Base-by-base conservation (phyloP, 2,888 invertebrate genomes). In the Standfussiana lucernea region DNA sequence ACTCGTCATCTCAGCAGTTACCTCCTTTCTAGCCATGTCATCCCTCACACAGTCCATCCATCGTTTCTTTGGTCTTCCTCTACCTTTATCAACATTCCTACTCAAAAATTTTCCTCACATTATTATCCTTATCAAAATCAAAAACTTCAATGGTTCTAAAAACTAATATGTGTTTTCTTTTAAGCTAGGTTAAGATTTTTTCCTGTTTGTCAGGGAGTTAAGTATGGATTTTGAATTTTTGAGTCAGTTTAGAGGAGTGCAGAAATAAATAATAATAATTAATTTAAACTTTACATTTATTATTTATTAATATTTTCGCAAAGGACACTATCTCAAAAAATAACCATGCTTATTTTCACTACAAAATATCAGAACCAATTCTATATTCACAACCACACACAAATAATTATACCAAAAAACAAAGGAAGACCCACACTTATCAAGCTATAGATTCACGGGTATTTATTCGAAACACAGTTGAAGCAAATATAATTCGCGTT, bases 401-500 rank as follows among this genome's bases (percentile, higher is more conserved):
- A 68, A 74, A 83, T 85, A 72, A 83, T 82, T 53, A 70, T 66
- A 78, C 45, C 35, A 62, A 75, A 74, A 83, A 86, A 84, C 74
- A 80, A 84, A 86, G 72, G 75, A 80, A 75, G 66, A 74, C 45
- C 72, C 61, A 67, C 81, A 87, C 78, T 77, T 82, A 84, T 84
- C 77, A 89, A 78, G 67, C 73, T 88, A 90, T 90, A 88, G 88
- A 91, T 91, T 91, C 88, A 87, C 88, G 81, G 89, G 89, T 93
- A 92, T 92, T 93, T 93, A 93, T 92, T 91, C 87, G 91, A 92
- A 88, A 93, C 92, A 92, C 91, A 92, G 91, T 91, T 92, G 91
- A 93, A 92, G 92, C 93, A 94, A 93, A 93, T 93, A 94, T 94
- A 94, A 95, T 94, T 92, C 93, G 90, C 90, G 93, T 95, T 95